Conservation (phyloP, 2,888 invertebrate species). For the Callyntrura sp. region DNA sequence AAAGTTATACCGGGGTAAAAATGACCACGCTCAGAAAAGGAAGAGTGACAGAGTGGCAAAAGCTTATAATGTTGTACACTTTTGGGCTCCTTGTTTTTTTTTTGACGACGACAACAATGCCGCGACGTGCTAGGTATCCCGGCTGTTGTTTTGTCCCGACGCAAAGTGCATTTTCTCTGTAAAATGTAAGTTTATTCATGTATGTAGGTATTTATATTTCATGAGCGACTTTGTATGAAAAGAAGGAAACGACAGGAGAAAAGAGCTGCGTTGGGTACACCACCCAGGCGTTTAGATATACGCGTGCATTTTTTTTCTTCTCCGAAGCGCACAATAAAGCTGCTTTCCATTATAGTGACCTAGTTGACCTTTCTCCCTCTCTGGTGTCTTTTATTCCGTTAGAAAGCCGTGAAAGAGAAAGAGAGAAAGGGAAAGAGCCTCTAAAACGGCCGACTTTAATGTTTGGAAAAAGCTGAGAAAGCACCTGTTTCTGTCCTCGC, state of each 20-base stretch:
- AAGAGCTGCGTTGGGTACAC: no score
- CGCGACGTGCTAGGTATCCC: no score
- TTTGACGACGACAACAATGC: conserved; percentile 18
- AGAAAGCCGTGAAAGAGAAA: not conserved
- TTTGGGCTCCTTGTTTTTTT: not conserved
- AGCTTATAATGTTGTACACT: not conserved
- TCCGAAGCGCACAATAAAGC: conserved; percentile 27
- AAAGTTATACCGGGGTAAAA: no score
- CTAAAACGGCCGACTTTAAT: not conserved
- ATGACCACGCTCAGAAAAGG: no score
- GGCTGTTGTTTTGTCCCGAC: not conserved
- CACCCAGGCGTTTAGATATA: no score
- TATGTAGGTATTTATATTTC: no score
- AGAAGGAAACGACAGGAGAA: no score
- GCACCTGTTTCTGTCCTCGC: conserved; percentile 42
- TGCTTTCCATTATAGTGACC: conserved; percentile 61
- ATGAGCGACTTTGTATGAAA: no score
- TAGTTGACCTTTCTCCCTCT: conserved; percentile 64
- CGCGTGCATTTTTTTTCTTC: not conserved
- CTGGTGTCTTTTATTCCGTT: conserved; percentile 19
- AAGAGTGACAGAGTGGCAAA: conserved; percentile 32
- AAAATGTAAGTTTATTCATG: no score
- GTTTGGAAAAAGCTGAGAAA: conserved; percentile 5
- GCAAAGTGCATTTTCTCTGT: conserved; percentile 11
- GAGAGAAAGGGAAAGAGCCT: no score